Base-by-base conservation (phyloP, 35 echinoderm and acorn worm genomes). In the Chiridota heheva region DNA sequence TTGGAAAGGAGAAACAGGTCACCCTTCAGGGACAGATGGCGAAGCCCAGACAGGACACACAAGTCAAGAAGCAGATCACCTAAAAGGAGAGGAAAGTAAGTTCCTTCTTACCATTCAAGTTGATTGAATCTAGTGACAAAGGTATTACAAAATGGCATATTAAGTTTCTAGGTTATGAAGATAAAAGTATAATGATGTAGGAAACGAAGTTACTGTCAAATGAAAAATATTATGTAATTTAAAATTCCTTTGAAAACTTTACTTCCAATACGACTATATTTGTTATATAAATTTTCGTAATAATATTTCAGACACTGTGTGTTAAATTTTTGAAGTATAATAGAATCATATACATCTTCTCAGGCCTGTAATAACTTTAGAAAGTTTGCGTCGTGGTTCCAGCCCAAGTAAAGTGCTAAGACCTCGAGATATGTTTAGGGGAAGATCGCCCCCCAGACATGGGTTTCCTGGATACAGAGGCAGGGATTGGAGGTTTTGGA, bases 331-430 rank as follows among this genome's bases (percentile, higher is more conserved):
- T 17, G 29, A 35, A n/a, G 16, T 69, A 7, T 80, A 36, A 33
- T 37, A 37, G 2, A 70, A 22, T 8, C 61, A 12, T 27, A 16
- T 16, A 8, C 61, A 16, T 65, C 7, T 31, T 43, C 3, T 5
- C 63, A 70, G 73, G 47, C 75, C 60, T 86, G 77, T 88, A 20
- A 81, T 88, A 15, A 69, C 77, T 36, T 34, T 88, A 35, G 74
- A 72, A 27, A 88, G 74, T 81, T 63, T 88, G 2, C 48, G 74
- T 16, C 35, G 44, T 30, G 42, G 55, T 0, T 81, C 28, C 26
- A 31, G 72, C 28, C 12, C 12, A 53, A 12, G 12, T 13, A 53
- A 22, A 12, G 12, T 22, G 12, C 48, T 22, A 32, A 64, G 81
- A 4, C 56, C 67, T 6, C 43, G 66, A 12, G 63, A 61, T 6